Conservation (phyloP, 2,888 invertebrate genomes). For the Halictus ligatus region DNA sequence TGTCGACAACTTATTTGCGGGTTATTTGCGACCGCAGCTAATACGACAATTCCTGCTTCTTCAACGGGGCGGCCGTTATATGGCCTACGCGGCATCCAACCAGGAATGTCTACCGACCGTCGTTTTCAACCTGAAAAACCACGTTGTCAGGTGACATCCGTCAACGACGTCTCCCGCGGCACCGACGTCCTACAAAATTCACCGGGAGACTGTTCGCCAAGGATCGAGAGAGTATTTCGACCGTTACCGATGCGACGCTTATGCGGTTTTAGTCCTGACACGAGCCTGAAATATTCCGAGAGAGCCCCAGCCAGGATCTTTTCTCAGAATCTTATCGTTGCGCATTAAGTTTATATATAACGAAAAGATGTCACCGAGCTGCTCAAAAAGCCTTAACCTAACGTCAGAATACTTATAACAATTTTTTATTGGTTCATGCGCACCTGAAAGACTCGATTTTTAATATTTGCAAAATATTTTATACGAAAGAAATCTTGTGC, state of each 20-base stretch:
- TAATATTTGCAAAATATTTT: too few relatives aligned
- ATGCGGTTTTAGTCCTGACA: background rate
- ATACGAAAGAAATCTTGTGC: too few relatives aligned
- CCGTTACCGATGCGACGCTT: background rate
- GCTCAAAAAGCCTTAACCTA: too few relatives aligned
- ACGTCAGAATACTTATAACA: too few relatives aligned
- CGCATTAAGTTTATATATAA: too few relatives aligned
- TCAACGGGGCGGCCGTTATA: slow-evolving; percentile 16
- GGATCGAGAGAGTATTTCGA: slow-evolving; percentile 1
- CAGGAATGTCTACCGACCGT: background rate
- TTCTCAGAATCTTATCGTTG: too few relatives aligned
- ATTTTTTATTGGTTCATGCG: too few relatives aligned
- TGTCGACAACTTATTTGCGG: slow-evolving; percentile 27
- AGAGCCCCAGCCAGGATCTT: background rate
- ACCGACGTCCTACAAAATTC: background rate
- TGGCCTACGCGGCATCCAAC: background rate
- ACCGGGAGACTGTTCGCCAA: too few relatives aligned
- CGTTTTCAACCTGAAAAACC: background rate
- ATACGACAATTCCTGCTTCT: slow-evolving; percentile 25
- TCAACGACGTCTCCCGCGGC: background rate
- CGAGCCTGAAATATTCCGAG: background rate
- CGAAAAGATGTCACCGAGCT: too few relatives aligned
- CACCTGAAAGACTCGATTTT: too few relatives aligned
- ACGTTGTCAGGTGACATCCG: background rate
- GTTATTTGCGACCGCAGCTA: slow-evolving; percentile 24